Evolutionary conservation across 2,113 vertebrate genomes (phyloP), one percentile per base, ranked within the genome.

Genomic region (Festucalex cinctus): DNA sequence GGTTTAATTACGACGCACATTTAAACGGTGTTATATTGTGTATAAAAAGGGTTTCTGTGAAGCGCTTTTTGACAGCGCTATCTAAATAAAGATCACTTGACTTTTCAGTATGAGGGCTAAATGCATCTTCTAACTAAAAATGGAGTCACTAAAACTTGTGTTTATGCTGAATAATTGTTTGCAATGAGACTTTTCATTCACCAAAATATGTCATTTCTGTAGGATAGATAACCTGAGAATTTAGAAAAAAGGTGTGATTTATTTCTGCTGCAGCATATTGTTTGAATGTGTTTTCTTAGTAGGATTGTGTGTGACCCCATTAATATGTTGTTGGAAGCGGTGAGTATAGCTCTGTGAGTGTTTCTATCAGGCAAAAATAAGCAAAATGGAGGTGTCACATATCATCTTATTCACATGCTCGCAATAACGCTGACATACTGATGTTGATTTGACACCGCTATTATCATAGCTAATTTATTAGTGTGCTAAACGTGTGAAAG

Each of bases 31-130:
- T 28, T 26, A 22, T 7, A 14, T 9, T 9, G 35, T 13, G 35
- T 16, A 22, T 62, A 26, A 43, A 19, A 20, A 63, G 43, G 36
- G 62, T 62, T 37, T 9, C 6, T 8, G 36, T n/a, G n/a, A n/a
- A n/a, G n/a, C n/a, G n/a, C n/a, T n/a, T n/a, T n/a, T n/a, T n/a
- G n/a, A n/a, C n/a, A n/a, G n/a, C n/a, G n/a, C n/a, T n/a, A n/a
- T n/a, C n/a, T n/a, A n/a, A n/a, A n/a, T n/a, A n/a, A n/a, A n/a
- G n/a, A n/a, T n/a, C n/a, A n/a, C n/a, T n/a, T n/a, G n/a, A n/a
- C n/a, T n/a, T n/a, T n/a, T n/a, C n/a, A n/a, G 37, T 51, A 37
- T 73, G 20, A 69, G 37, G 35, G 53, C 8, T 56, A 46, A 70
- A 68, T 70, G 19, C 41, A 59, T 32, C 56, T 14, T 20, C 14